Base-by-base conservation (phyloP, 2,113 vertebrate species). In the Ailurus styani region DNA sequence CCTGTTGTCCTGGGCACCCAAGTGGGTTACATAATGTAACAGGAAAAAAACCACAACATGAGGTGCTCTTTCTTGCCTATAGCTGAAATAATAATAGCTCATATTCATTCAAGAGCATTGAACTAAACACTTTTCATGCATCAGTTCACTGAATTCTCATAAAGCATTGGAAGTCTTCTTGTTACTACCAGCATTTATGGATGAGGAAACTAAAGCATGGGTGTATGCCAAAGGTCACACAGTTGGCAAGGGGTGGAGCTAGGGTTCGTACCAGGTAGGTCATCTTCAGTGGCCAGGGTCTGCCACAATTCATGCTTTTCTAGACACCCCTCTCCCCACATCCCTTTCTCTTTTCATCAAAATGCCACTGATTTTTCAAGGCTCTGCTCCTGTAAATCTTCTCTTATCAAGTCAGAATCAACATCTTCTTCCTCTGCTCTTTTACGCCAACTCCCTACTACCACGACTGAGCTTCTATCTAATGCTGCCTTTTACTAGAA, bases 21-120 rank as follows among this genome's bases (percentile, higher is more conserved):
- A 42, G 18, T 23, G n/a, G 42, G 60, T 87, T 90, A 79, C 96
- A 90, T 96, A 91, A 89, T 29, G 20, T 37, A 95, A 88, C 5
- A 9, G 81, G 45, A 13, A 45, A 73, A 45, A 73, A 94, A 17
- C 68, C 73, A 79, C 79, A 88, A 94, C 75, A 40, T 57, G 82
- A 84, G 66, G 37, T 29, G 40, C 45, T n/a, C 81, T 96, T 84
- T 96, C 94, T 92, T 96, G 66, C 84, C 87, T 81, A 14, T 17
- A 20, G 83, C 73, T 77, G 45, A 70, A 75, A 95, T 95, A 72
- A 90, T 96, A 91, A 92, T 66, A 97, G 79, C 62, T 96, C 55
- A 10, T 64, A 87, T 20, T 72, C 83, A 93, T 7, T 95, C 85
- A 95, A 93, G 90, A 95, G 37, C 66, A 81, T 11, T 62, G 47